Percentiles rank a stretch among this genome's conserved stretches.
These are phyloP conservation scores for Pogonocichla stellata DNA, from an alignment of 2,113 vertebrate species.

Conservation along the genomic window DNA sequence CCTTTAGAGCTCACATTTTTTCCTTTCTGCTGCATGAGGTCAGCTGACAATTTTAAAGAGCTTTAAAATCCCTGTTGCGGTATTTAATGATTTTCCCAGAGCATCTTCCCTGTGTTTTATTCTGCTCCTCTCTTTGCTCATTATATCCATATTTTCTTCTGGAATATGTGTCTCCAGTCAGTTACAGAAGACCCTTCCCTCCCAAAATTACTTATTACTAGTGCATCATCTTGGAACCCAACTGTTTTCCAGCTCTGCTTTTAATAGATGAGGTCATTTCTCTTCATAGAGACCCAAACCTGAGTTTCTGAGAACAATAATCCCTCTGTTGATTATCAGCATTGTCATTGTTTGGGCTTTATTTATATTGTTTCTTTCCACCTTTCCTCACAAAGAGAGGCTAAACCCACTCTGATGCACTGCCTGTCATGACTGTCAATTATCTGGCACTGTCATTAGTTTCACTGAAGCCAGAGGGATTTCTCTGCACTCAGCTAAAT, in stretches of 20 bases:
- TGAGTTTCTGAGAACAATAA: background rate
- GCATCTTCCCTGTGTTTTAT: background rate
- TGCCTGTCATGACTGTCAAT: background rate
- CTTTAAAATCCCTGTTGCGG: background rate
- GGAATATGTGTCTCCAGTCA: background rate
- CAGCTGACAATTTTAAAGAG: background rate
- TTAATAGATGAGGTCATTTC: background rate
- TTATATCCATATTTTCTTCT: background rate
- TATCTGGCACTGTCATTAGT: background rate
- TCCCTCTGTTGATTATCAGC: background rate
- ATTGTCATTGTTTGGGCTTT: background rate
- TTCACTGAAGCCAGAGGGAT: constrained; percentile 7
- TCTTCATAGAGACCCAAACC: background rate
- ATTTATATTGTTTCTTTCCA: background rate
- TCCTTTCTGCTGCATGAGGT: background rate
- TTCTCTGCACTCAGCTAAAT: background rate
- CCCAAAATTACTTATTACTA: background rate
- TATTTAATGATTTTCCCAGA: constrained; percentile 8
- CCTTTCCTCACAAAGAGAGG: constrained; percentile 17
- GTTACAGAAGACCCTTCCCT: background rate
- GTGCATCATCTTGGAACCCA: background rate
- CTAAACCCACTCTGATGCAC: background rate
- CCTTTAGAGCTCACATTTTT: background rate
- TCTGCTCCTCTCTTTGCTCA: background rate
- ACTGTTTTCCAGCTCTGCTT: background rate